Evolutionary conservation across 2,113 vertebrate species (phyloP).

Genomic region (Piaya cayana): DNA sequence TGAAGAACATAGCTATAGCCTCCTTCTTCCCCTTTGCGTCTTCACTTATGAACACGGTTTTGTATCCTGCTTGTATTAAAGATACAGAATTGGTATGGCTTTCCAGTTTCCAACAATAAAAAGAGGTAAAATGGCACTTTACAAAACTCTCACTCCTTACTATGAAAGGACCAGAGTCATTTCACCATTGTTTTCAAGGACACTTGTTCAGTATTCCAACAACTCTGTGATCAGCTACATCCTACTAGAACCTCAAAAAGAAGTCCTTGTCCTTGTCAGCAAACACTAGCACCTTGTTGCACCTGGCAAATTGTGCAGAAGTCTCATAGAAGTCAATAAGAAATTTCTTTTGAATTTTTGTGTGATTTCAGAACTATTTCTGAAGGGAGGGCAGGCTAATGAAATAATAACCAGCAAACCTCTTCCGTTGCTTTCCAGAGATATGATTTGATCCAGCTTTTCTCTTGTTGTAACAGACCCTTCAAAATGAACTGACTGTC

Average conservation of each 20-base stretch:
- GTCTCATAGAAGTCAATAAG: not conserved
- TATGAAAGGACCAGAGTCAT: not conserved
- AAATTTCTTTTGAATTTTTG: not conserved
- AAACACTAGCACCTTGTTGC: not conserved
- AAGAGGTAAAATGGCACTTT: not conserved
- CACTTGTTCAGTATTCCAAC: not conserved
- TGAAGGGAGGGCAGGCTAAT: not conserved
- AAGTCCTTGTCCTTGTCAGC: not conserved
- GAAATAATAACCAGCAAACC: not conserved
- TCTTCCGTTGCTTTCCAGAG: not conserved
- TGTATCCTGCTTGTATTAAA: not conserved
- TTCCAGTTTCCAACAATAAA: not conserved
- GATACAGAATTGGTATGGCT: not conserved
- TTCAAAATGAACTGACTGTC: not conserved
- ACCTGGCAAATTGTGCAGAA: not conserved
- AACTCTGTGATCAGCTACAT: rapidly evolving
- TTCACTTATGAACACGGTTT: not conserved
- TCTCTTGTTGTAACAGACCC: not conserved
- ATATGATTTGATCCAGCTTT: not conserved
- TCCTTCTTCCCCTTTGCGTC: not conserved
- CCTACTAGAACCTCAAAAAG: not conserved
- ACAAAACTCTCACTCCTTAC: not conserved
- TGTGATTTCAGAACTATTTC: not conserved
- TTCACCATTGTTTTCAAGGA: not conserved
- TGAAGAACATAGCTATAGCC: not conserved